A percentile compares a stretch with the other conserved stretches of the same genome.
phyloP scores from a whole-genome alignment of 2,888 invertebrate species.

The Drosophila merina region DNA sequence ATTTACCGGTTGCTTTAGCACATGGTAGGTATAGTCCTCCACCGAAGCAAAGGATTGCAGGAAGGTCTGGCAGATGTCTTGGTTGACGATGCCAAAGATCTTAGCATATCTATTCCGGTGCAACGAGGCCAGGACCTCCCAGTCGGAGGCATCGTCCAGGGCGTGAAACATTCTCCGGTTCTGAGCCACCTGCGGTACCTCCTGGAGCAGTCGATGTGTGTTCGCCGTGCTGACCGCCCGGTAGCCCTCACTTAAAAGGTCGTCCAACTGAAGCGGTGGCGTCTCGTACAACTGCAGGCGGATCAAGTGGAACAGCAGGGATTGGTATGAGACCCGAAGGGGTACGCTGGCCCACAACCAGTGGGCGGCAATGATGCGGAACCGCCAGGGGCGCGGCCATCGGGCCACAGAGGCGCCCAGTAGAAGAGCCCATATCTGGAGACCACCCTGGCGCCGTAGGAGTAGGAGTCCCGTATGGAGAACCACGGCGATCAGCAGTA shows the following conservation, averaged over 20 bases:
- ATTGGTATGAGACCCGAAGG: constrained; percentile 69
- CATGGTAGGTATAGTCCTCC: constrained; percentile 23
- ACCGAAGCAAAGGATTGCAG: constrained; percentile 14
- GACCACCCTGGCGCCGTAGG: constrained; percentile 36
- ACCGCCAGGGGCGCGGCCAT: constrained; percentile 52
- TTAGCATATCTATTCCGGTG: constrained; percentile 21
- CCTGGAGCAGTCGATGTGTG: constrained; percentile 44
- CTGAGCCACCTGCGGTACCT: constrained; percentile 43
- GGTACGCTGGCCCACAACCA: constrained; percentile 63
- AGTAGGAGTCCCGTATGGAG: constrained; percentile 47
- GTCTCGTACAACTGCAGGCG: constrained; percentile 49
- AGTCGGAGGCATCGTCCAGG: constrained; percentile 35
- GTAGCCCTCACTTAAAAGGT: constrained; percentile 46
- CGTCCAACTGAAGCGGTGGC: constrained; percentile 46
- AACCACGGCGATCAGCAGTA: constrained; percentile 35
- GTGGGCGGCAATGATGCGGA: constrained; percentile 55
- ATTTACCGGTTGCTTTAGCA: constrained; percentile 50
- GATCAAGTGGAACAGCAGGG: constrained; percentile 71
- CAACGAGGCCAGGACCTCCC: constrained; percentile 46
- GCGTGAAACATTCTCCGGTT: constrained; percentile 21
- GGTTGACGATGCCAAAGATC: constrained; percentile 52
- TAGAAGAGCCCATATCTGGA: constrained; percentile 56
- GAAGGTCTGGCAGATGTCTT: constrained; percentile 39
- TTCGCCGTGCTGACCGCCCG: constrained; percentile 46
- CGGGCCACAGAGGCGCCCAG: constrained; percentile 41